Evolutionary conservation across 2,888 invertebrate genomes (phyloP), one percentile per base, ranked within the genome.

Genomic region (Cyaniris semiargus): DNA sequence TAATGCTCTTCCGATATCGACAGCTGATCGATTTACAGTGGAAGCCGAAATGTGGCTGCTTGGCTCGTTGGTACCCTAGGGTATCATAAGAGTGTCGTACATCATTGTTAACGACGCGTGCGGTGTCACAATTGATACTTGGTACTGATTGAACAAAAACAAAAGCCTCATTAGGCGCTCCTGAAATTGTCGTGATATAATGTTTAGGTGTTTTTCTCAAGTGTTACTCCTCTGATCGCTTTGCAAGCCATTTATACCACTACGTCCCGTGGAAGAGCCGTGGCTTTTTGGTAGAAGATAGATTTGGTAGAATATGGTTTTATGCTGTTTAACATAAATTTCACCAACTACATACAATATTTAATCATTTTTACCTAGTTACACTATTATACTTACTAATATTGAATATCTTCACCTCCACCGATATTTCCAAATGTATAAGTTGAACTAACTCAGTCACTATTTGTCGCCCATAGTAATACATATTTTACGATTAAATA

Each of bases 1-100:
- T 34, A 70, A 34, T 70, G 48, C 72, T 21, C 21, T 72, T 38
- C 18, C 74, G 8, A 31, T 18, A 66, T 66, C 66, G 27, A 66
- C 66, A 27, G 23, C 66, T 66, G 27, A 60, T 60, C 60, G 23
- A 60, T 60, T 21, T 3, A 60, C 13, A 60, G 60, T 18, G 53
- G 44, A 1, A 44, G 27, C 60, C 10, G 3, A 60, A 60, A 23
- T 60, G 23, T 58, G 56, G 56, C 1, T 7, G 1, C 60, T 60
- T 21, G 10, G 60, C 21, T 23, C 23, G 13, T 60, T n/a, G n/a
- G 6, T 21, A 58, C 58, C 58, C 58, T 58, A 2, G 58, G 58
- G 56, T n/a, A 21, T n/a, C n/a, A 58, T 58, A 58, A 58, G 6
- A n/a, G 6, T 56, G 1, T 53, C 53, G 15, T 56, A 53, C 18